phyloP scores from a whole-genome alignment of 2,113 vertebrate species.

The Elachura formosa region DNA sequence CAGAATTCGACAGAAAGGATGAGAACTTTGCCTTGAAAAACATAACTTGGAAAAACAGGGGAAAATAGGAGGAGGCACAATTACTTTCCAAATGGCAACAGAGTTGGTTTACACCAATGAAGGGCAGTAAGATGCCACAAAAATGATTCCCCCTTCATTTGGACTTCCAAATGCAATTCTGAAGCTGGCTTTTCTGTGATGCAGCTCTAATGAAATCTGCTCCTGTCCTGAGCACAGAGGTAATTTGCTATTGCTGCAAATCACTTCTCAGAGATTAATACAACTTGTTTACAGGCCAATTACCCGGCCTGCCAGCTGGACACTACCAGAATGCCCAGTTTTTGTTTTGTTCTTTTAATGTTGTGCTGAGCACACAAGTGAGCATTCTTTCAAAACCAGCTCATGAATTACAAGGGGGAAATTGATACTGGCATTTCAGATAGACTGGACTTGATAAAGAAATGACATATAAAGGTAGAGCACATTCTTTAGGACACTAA shows the following conservation, averaged over 20 bases:
- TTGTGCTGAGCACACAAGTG: constrained; percentile 48
- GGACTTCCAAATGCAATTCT: neutral
- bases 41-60: neutral
- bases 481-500: neutral
- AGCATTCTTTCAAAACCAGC: constrained; percentile 52
- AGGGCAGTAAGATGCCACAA: neutral
- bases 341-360: constrained; percentile 42
- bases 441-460: neutral
- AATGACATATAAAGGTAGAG: neutral
- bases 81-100: neutral
- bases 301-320: constrained; percentile 39
- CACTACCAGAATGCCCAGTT: constrained; percentile 32
- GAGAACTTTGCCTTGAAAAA: neutral
- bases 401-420: constrained; percentile 16
- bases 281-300: constrained; percentile 47
- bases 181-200: neutral
- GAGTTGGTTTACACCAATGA: neutral
- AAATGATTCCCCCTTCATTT: neutral
- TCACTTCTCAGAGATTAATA: constrained; percentile 36
- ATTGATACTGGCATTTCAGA: neutral
- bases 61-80: neutral
- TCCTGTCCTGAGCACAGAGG: neutral
- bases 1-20: neutral
- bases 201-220: neutral
- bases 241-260: constrained; percentile 31